Evolutionary conservation across 2,888 invertebrate genomes (phyloP), one percentile per base, ranked within the genome.

Genomic region (Helicoverpa assulta): DNA sequence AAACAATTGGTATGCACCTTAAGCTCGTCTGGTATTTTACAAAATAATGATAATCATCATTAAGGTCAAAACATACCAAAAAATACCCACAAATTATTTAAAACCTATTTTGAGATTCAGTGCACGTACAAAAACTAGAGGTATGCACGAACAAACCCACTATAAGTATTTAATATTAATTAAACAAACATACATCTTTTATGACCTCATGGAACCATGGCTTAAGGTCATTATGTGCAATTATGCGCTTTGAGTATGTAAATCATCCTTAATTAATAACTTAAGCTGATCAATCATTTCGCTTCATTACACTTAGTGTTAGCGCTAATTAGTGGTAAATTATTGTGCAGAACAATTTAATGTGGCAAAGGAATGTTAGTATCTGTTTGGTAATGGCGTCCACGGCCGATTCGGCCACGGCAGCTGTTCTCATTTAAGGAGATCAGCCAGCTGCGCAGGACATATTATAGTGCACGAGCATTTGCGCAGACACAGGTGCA

Each of bases 201-300:
- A 64, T 81, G 67, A 75, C 50, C 71, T 78, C 73, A 80, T 57
- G 56, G 61, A 66, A 60, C 43, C 43, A 54, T 51, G 16, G 33
- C 50, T 50, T 73, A 67, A 72, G 60, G 57, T 59, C 64, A 61
- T 71, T 69, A 64, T 56, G 47, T 72, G 68, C 75, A 78, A 78
- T 81, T 72, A 78, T 70, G 69, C 67, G 75, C 73, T 78, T 61
- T 71, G 70, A 61, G 52, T 63, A 80, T 78, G 80, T 73, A 76
- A 79, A 80, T 84, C 47, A 55, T 62, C 50, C 19, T 50, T 75
- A 71, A 79, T 80, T 81, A 82, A 80, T 76, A 82, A 80, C 79
- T 73, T 67, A 70, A 77, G 78, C 81, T 70, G 76, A 68, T 73
- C 70, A 78, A 82, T 84, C 69, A 79, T 75, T 65, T 68, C 62